Evolutionary conservation across 2,797 vertebrate genomes (phyloP).

Genomic region (Apodemus agrarius): DNA sequence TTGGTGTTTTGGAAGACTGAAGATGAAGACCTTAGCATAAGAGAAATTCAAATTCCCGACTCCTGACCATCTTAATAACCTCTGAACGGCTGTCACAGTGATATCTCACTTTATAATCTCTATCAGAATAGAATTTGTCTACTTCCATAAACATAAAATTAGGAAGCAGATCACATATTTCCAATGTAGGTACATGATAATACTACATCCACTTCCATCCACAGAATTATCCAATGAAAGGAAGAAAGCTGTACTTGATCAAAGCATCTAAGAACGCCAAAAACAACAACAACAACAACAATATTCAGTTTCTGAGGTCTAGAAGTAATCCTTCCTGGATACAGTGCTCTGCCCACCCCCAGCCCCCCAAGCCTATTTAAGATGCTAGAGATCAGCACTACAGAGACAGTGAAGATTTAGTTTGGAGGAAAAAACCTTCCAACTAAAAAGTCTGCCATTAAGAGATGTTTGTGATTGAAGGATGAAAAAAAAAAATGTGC

Average conservation of each 20-base stretch:
- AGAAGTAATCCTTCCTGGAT: no score
- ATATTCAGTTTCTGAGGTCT: not conserved
- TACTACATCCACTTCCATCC: not conserved
- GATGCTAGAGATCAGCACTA: not conserved
- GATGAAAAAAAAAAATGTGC: not conserved
- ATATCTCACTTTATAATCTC: not conserved
- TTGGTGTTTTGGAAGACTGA: not conserved
- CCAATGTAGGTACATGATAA: not conserved
- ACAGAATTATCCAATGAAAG: not conserved
- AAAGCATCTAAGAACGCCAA: not conserved
- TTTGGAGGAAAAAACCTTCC: not conserved
- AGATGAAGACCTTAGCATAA: not conserved
- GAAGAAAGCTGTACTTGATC: not conserved
- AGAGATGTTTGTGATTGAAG: not conserved
- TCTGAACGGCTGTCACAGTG: not conserved
- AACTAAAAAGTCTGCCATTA: not conserved
- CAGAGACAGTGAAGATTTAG: not conserved
- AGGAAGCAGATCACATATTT: not conserved
- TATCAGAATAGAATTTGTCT: not conserved
- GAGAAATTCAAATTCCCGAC: not conserved
- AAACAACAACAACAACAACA: not conserved
- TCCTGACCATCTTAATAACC: not conserved
- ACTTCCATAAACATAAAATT: not conserved
- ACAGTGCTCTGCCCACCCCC: not conserved
- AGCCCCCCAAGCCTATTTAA: no score